Conservation (phyloP, 2,888 invertebrate species). For the Caenorhabditis sp. region DNA sequence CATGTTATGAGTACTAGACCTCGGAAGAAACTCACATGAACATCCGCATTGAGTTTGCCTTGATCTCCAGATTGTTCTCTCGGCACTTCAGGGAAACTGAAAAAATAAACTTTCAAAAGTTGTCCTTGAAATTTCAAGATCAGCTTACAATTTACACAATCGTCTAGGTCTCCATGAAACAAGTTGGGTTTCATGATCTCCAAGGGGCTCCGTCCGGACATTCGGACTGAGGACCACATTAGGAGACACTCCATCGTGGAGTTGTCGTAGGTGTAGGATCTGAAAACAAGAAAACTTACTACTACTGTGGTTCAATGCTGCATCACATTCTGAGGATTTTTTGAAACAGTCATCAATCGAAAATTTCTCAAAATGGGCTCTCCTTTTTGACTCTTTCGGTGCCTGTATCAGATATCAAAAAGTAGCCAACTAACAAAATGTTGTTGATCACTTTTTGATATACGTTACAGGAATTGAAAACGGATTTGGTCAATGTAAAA, state of each 20-base stretch:
- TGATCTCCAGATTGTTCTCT: conserved; percentile 61
- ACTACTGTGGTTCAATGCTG: too few species aligned
- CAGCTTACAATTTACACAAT: conserved; percentile 78
- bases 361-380: too few species aligned
- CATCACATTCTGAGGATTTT: too few species aligned
- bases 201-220: conserved; percentile 74
- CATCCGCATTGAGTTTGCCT: conserved; percentile 62
- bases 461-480: too few species aligned
- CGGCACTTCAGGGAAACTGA: conserved; percentile 70
- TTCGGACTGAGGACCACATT: conserved; percentile 61
- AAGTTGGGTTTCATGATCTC: conserved; percentile 68
- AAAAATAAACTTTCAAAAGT: not conserved
- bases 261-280: conserved; percentile 77
- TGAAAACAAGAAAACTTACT: too few species aligned
- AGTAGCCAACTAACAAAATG: too few species aligned
- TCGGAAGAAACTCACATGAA: conserved; percentile 68
- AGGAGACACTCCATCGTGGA: conserved; percentile 69
- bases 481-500: too few species aligned
- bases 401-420: too few species aligned
- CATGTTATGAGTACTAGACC: not conserved
- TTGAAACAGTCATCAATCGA: too few species aligned
- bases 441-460: too few species aligned
- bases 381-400: too few species aligned
- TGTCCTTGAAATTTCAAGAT: too few species aligned
- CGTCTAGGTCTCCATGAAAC: conserved; percentile 78